A percentile compares a stretch with the other conserved stretches of the same genome.
Conservation (phyloP, 2,888 invertebrate genomes). For the Xestia xanthographa region DNA sequence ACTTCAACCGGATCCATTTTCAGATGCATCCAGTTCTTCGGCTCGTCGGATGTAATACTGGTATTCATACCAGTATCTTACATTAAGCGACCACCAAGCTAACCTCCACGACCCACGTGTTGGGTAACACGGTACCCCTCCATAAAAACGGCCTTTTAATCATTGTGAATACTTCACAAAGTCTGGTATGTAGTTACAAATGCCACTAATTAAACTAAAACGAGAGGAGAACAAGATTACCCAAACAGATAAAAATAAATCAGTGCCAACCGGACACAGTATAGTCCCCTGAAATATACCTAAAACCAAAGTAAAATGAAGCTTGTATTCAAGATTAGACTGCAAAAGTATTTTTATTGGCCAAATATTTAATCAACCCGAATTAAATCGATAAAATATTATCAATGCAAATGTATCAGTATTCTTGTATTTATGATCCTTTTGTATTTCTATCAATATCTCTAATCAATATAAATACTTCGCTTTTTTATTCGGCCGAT, state of each 20-base stretch:
- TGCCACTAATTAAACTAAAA: background rate
- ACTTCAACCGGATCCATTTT: background rate
- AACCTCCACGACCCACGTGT: background rate
- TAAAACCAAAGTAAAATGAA: background rate
- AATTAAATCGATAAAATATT: constrained; percentile 17
- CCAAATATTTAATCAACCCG: constrained; percentile 24
- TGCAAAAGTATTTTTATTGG: constrained; percentile 2
- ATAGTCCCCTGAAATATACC: background rate
- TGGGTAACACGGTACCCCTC: background rate
- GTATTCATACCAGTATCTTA: background rate
- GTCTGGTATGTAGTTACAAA: background rate
- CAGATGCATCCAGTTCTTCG: too few species aligned
- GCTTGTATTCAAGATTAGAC: background rate
- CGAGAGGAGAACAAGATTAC: background rate
- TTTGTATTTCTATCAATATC: constrained; percentile 21
- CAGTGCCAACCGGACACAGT: background rate
- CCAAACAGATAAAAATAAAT: background rate
- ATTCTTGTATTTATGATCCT: constrained; percentile 7
- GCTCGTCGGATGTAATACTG: too few species aligned
- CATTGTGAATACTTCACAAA: background rate
- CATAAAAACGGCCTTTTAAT: background rate
- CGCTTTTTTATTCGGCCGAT: background rate
- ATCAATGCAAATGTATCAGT: constrained; percentile 19
- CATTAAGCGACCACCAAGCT: background rate
- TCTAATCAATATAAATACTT: constrained; percentile 28